These are phyloP conservation scores for Atethmia centrago DNA, from an alignment of 2,888 invertebrate genomes.

Conservation along the genomic window DNA sequence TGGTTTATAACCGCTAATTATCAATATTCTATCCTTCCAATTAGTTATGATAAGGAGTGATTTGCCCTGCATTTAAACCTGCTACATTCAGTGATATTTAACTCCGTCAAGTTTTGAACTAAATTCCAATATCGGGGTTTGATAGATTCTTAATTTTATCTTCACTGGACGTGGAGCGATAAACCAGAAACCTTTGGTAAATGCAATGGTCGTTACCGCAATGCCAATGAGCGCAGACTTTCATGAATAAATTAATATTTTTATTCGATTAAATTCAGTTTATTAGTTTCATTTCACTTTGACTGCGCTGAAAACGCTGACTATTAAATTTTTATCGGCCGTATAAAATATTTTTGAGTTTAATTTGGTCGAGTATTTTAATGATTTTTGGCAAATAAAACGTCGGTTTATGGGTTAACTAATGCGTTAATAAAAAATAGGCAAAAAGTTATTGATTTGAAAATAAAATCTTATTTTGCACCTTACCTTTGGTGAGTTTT, in stretches of 20 bases:
- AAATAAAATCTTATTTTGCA: neutral
- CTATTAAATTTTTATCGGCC: conserved; percentile 51
- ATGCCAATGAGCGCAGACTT: conserved; percentile 24
- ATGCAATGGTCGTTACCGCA: conserved; percentile 27
- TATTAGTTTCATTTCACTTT: conserved; percentile 50
- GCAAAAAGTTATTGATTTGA: conserved; percentile 10
- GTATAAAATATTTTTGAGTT: conserved; percentile 54
- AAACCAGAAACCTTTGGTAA: conserved; percentile 12
- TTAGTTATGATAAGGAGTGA: neutral
- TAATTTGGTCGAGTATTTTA: conserved; percentile 38
- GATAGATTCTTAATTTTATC: neutral
- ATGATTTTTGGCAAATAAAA: conserved; percentile 54
- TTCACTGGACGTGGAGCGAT: neutral
- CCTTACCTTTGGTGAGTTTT: neutral
- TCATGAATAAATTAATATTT: conserved; percentile 60
- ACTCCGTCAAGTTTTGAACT: neutral
- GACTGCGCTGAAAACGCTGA: conserved; percentile 40
- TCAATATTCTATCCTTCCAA: neutral
- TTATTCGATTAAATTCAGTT: conserved; percentile 50
- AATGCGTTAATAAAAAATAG: conserved; percentile 3
- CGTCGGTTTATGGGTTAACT: conserved; percentile 37
- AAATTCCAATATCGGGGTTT: neutral
- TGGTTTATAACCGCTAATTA: neutral
- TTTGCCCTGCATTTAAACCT: neutral
- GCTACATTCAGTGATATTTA: neutral